Evolutionary conservation across 2,113 vertebrate species (phyloP).

Genomic region (Myocastor coypus): DNA sequence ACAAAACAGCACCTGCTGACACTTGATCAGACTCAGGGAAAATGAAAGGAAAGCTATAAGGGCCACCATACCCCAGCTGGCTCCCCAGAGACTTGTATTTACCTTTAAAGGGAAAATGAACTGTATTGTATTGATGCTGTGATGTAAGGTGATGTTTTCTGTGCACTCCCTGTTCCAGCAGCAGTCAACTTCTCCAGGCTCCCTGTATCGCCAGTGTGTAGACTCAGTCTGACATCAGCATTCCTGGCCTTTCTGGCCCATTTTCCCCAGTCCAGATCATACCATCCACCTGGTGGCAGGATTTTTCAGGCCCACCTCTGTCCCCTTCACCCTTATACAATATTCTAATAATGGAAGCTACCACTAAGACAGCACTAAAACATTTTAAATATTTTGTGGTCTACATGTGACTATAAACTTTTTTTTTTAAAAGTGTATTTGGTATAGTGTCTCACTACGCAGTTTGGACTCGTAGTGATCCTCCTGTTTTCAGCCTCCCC

Average conservation of each 20-base stretch:
- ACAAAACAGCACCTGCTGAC: neutral
- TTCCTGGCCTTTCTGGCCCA: neutral
- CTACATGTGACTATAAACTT: neutral
- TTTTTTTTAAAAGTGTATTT: too few species aligned
- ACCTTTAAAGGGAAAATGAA: neutral
- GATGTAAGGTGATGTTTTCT: neutral
- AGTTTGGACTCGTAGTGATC: too few species aligned
- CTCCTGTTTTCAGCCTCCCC: too few species aligned
- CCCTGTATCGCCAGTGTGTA: neutral
- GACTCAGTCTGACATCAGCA: neutral
- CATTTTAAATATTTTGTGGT: neutral
- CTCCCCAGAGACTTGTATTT: neutral
- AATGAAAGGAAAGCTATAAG: neutral
- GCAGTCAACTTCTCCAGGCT: neutral
- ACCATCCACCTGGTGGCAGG: neutral
- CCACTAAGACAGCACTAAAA: neutral
- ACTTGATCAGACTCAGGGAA: neutral
- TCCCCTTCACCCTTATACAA: neutral
- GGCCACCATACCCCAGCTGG: neutral
- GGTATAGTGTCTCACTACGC: too few species aligned
- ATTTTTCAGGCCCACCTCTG: neutral
- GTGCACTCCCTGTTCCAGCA: neutral
- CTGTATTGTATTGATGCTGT: neutral
- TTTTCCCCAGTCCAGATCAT: neutral
- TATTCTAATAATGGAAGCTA: neutral